A percentile compares a stretch with the other conserved stretches of the same genome.
Evolutionary conservation across 2,797 vertebrate genomes (phyloP).

Genomic region (Megalops cyprinoides): DNA sequence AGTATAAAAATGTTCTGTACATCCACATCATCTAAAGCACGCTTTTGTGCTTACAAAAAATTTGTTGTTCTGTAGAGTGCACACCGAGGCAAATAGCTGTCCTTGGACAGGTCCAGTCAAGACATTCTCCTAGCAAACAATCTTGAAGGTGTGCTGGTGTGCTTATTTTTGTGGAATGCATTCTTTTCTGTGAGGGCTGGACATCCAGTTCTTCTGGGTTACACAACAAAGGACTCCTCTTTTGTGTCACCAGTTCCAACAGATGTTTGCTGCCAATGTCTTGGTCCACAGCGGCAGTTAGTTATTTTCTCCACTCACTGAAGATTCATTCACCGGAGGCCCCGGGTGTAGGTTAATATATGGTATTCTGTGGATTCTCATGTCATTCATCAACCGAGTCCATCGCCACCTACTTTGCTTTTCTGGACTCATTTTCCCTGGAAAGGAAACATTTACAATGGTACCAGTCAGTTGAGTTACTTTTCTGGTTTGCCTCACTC

Average conservation of each 20-base stretch:
- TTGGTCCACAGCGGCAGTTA: not conserved
- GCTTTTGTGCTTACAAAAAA: too few relatives aligned
- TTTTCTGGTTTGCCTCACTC: too few relatives aligned
- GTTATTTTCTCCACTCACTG: not conserved
- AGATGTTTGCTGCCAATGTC: not conserved
- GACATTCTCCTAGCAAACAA: too few relatives aligned
- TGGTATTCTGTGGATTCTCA: not conserved
- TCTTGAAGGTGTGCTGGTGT: too few relatives aligned
- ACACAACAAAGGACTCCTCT: not conserved
- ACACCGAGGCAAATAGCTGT: too few relatives aligned
- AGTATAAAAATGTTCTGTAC: too few relatives aligned
- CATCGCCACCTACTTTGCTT: not conserved
- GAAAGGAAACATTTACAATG: not conserved
- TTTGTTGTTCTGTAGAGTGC: too few relatives aligned
- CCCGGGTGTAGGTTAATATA: not conserved
- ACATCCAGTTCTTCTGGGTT: not conserved
- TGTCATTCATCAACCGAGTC: not conserved
- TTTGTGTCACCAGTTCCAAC: not conserved
- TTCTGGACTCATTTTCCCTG: not conserved
- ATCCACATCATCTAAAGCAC: too few relatives aligned
- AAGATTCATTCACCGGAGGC: not conserved
- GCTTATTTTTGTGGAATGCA: not conserved
- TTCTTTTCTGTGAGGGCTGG: not conserved
- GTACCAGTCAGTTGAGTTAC: not conserved
- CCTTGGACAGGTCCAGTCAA: too few relatives aligned